Base-by-base conservation (phyloP, 1,140 invertebrate species). In the Tetramorium simillimum region DNA sequence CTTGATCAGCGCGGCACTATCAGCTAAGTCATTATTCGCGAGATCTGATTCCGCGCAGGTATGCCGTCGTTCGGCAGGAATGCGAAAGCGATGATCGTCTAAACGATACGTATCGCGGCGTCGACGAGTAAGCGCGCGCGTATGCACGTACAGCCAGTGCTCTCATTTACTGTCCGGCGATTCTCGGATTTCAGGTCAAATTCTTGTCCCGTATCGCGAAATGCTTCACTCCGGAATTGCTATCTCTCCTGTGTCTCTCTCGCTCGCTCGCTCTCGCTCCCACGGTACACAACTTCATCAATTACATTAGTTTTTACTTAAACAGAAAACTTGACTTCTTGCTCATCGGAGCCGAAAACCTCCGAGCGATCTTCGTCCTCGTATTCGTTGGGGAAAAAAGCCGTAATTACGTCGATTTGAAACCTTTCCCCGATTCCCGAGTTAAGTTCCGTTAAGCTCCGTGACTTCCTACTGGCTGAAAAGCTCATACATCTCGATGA, bases 371-470 rank as follows among this genome's bases (percentile, higher is more conserved):
- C 40, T 58, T 51, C 65, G 28, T 76, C 65, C 69, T 63, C 72
- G 62, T 87, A 65, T 77, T 85, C 67, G 51, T 5, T n/a, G n/a
- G n/a, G 51, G 76, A 65, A 88, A 92, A 88, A 88, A 86, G 51
- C 43, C 56, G 75, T 91, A 92, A 92, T 92, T 92, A 91, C 88
- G 65, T 88, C 88, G 89, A 92, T 91, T 90, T 81, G 72, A 86
- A 89, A 86, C 69, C 73, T 63, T 67, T 14, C 18, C 18, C 12
- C 43, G 82, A 62, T 65, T 60, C 40, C 40, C n/a, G 49, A 88
- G 53, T 87, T 63, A 77, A 49, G 33, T 85, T 73, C 70, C 80
- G 58, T 91, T 88, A 91, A 77, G 75, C 65, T 82, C 49, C 70
- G 70, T 75, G 72, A 75, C 86, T 85, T 90, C 33, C 49, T 40